These are phyloP conservation scores for Caenorhabditis brenneri DNA, from an alignment of 1,140 invertebrate species.

Conservation along the genomic window DNA sequence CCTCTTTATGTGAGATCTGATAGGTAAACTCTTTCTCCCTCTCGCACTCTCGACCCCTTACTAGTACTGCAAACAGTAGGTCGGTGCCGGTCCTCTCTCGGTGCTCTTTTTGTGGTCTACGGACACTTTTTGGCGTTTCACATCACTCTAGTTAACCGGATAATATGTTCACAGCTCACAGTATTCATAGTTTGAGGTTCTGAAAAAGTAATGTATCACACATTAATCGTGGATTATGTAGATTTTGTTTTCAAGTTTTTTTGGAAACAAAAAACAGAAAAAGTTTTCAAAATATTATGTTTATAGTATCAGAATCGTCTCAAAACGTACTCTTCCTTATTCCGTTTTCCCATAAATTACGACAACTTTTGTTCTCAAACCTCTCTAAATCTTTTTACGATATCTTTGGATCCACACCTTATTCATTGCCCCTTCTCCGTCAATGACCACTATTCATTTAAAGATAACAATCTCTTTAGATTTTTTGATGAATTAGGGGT, in stretches of 20 bases:
- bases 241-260: neutral
- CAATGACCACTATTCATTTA: neutral
- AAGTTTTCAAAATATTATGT: too few relatives aligned
- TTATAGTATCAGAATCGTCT: neutral
- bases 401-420: neutral
- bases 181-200: neutral
- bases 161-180: neutral
- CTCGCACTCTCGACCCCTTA: neutral
- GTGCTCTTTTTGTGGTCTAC: conserved; percentile 36
- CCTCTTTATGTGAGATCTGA: conserved; percentile 9
- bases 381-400: conserved; percentile 6
- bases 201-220: neutral
- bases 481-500: neutral
- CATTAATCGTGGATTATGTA: neutral
- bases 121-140: neutral
- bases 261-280: too few relatives aligned
- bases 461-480: neutral
- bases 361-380: neutral
- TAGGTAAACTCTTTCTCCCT: conserved; percentile 17
- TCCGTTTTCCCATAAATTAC: neutral
- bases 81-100: neutral
- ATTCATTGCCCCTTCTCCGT: neutral
- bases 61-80: neutral
- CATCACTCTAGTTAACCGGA: neutral
- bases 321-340: neutral